Percentiles rank a stretch among this genome's conserved stretches.
phyloP scores from a whole-genome alignment of 2,888 invertebrate species.

The Phortica magna region DNA sequence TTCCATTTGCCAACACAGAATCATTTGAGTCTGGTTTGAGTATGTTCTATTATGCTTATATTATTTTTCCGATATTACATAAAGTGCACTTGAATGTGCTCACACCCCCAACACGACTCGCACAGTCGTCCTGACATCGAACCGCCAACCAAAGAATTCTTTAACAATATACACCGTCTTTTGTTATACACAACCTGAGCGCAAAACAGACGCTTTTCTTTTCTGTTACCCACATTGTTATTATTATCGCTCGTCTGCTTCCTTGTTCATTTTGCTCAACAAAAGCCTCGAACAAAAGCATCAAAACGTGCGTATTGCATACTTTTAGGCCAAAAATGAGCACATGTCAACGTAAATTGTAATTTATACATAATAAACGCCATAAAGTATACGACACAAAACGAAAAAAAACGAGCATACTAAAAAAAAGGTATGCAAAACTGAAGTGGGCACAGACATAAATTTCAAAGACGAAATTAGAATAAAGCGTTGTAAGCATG shows the following conservation, averaged over 20 bases:
- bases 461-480: slow-evolving; percentile 16
- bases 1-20: no score
- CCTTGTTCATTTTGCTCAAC: not conserved
- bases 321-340: slow-evolving; percentile 57
- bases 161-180: not conserved
- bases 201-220: not conserved
- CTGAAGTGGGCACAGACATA: slow-evolving; percentile 6
- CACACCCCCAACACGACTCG: not conserved
- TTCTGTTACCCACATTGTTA: not conserved
- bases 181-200: not conserved
- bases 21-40: no score
- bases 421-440: not conserved
- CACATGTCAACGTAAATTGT: slow-evolving; percentile 69
- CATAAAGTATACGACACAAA: slow-evolving; percentile 62
- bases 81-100: no score
- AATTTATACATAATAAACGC: slow-evolving; percentile 68
- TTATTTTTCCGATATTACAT: no score
- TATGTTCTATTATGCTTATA: no score
- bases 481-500: slow-evolving; percentile 3
- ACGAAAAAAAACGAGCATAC: slow-evolving; percentile 3
- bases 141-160: slow-evolving; percentile 41
- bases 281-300: slow-evolving; percentile 56
- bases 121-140: slow-evolving; percentile 39
- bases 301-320: slow-evolving; percentile 45
- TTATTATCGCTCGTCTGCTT: not conserved